Base-by-base conservation (phyloP, 2,888 invertebrate genomes). In the Megastigmus dorsalis region DNA sequence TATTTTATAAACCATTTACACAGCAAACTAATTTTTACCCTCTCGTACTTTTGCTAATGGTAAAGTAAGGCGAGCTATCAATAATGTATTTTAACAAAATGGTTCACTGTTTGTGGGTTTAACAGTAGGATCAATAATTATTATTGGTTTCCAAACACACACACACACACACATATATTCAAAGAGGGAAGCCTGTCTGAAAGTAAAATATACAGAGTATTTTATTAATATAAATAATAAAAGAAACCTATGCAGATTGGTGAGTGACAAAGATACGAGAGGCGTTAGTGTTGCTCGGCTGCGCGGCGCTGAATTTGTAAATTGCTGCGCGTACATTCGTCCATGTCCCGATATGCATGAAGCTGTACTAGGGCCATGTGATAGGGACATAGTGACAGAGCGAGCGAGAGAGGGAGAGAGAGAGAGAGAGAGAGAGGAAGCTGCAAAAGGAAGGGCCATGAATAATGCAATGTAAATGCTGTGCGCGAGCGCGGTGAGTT, bases 391-490 rank as follows among this genome's bases (percentile, higher is more conserved):
- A 33, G 33, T 36, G 57, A 57, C 23, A 20, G 38, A 20, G 38
- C 13, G 20, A 41, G 43, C 36, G 23, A 23, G 48, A 48, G 7
- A 48, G 23, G n/a, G n/a, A 33, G 33, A 33, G 57, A 57, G n/a
- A 20, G 38, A 20, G 38, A 23, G 20, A 41, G 43, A 15, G 23
- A 23, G 48, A 48, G 7, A 48, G 23, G n/a, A n/a, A n/a, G n/a
- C n/a, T n/a, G n/a, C n/a, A n/a, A n/a, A n/a, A 23, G 6, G 48
- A 23, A 26, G n/a, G n/a, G 36, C 59, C 28, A 59, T 59, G 59
- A 59, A 59, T 59, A 59, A 59, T 59, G 59, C 41, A 59, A 26
- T 59, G 26, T 15, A 43, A 41, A 59, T 41, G 28, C 38, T 1
- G 13, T 20, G 3, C 48, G 2, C 33, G 20, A 30, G 55, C 33